Percentiles rank a stretch among this genome's conserved stretches.
Conservation (phyloP, 2,888 invertebrate genomes). For the Tenodera sinensis region DNA sequence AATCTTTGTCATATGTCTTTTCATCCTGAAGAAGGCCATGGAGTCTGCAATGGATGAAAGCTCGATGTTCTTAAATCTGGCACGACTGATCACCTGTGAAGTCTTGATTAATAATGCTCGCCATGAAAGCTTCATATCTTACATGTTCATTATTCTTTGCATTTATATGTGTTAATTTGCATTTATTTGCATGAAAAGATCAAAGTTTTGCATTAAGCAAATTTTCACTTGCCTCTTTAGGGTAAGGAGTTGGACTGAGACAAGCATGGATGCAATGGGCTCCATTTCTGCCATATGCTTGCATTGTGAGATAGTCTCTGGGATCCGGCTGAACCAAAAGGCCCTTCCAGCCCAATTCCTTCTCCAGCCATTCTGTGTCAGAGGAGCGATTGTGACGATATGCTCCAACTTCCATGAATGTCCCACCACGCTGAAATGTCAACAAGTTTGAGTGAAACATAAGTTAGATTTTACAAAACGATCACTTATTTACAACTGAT, state of each 20-base stretch:
- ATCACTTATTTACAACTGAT: not conserved
- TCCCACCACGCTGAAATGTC: conserved; percentile 59
- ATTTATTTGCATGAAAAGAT: no score
- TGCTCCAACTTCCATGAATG: conserved; percentile 67
- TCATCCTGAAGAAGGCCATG: no score
- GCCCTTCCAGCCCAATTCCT: conserved; percentile 69
- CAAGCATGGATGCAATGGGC: conserved; percentile 70
- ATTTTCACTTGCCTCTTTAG: conserved; percentile 59
- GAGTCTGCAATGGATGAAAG: no score
- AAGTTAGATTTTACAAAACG: not conserved
- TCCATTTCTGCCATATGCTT: conserved; percentile 54
- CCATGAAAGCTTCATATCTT: no score
- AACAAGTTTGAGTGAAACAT: conserved; percentile 20
- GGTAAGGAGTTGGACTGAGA: conserved; percentile 70
- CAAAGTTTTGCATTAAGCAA: no score
- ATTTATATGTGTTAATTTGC: no score
- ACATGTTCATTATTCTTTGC: no score
- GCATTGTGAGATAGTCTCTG: conserved; percentile 65
- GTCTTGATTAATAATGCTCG: no score
- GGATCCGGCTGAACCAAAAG: conserved; percentile 74
- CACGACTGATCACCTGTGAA: no score
- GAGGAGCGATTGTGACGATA: conserved; percentile 56
- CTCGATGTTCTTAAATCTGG: no score
- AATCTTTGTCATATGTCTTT: no score
- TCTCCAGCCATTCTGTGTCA: conserved; percentile 69